Conservation (phyloP, 2,888 invertebrate genomes). For the Lumbricus terrestris region DNA sequence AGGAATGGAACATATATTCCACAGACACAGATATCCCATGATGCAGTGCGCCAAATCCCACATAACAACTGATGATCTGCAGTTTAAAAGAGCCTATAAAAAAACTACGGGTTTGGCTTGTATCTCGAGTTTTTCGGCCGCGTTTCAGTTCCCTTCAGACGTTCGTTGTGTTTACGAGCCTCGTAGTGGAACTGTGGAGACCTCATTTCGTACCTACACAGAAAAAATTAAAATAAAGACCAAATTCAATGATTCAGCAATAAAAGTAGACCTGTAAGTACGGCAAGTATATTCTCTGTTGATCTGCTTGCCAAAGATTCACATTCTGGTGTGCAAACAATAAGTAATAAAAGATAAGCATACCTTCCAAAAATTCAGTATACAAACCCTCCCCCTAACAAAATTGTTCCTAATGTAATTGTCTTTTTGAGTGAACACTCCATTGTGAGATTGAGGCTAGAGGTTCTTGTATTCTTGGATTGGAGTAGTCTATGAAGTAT, state of each 20-base stretch:
- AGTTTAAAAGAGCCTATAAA: background rate
- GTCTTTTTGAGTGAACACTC: no score
- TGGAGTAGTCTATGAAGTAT: no score
- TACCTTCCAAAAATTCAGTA: no score
- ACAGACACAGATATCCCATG: background rate
- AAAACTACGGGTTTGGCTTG: conserved; percentile 5
- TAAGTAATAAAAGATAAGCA: no score
- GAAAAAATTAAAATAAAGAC: background rate
- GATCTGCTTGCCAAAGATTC: no score
- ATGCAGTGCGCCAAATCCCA: background rate
- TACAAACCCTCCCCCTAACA: no score
- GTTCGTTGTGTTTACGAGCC: conserved; percentile 22
- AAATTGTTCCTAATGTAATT: no score
- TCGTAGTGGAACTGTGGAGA: conserved; percentile 24
- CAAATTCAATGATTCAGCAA: background rate
- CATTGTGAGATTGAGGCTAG: no score
- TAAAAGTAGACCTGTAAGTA: no score
- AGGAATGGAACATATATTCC: background rate
- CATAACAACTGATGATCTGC: background rate
- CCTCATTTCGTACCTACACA: conserved; percentile 18
- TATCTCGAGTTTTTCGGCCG: conserved; percentile 1
- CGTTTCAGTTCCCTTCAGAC: background rate
- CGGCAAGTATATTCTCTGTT: no score
- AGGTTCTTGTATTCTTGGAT: no score
- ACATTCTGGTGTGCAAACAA: no score